Conservation (phyloP, 2,113 vertebrate genomes). For the Scartelaos histophorus region DNA sequence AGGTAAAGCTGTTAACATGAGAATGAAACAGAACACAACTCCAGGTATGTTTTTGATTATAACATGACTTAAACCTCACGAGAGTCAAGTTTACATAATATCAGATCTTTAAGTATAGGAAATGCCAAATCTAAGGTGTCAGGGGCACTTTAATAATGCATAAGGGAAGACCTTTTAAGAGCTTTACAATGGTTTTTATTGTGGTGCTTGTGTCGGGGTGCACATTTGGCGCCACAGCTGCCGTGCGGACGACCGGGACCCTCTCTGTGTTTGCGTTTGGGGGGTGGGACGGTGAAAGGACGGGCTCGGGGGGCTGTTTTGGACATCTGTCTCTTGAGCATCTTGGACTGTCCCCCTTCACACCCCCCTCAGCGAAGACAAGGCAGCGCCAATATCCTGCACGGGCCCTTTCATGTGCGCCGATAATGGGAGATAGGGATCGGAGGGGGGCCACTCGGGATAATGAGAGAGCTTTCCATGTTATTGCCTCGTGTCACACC, state of each 20-base stretch:
- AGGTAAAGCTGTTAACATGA: too few relatives aligned
- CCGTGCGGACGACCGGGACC: slow-evolving; percentile 13
- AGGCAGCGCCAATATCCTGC: slow-evolving; percentile 60
- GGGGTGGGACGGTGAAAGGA: slow-evolving; percentile 8
- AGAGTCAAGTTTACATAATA: too few relatives aligned
- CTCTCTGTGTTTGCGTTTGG: slow-evolving; percentile 52
- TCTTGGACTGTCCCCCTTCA: slow-evolving; percentile 18
- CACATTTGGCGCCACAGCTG: slow-evolving; percentile 60
- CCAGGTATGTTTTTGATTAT: too few relatives aligned
- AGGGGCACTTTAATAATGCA: neutral
- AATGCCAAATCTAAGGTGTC: neutral
- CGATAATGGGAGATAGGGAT: slow-evolving; percentile 60
- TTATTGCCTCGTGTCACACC: slow-evolving; percentile 42
- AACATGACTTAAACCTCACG: too few relatives aligned
- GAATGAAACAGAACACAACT: too few relatives aligned
- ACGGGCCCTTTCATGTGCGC: slow-evolving; percentile 47
- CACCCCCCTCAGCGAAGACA: slow-evolving; percentile 13
- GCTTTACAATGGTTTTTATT: slow-evolving; percentile 2
- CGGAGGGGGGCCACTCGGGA: slow-evolving; percentile 62
- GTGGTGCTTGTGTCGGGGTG: slow-evolving; percentile 34
- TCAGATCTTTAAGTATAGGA: neutral
- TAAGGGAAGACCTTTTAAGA: neutral
- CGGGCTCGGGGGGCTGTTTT: slow-evolving; percentile 15
- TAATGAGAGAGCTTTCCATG: slow-evolving; percentile 61
- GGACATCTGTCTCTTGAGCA: slow-evolving; percentile 68